phyloP scores from a whole-genome alignment of 1,140 invertebrate genomes.

The Pomacea maculata region DNA sequence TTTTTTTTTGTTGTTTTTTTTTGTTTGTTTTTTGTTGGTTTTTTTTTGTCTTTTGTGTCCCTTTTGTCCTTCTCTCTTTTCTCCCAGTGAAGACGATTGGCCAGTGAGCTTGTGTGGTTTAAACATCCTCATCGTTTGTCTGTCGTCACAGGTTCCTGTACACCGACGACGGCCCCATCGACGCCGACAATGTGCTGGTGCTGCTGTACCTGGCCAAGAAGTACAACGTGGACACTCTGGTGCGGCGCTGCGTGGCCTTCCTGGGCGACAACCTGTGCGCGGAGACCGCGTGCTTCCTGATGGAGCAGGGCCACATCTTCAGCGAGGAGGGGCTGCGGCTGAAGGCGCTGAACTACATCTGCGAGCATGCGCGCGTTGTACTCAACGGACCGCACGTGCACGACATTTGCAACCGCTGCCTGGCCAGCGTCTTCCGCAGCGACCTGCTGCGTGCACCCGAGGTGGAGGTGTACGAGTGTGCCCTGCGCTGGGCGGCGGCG shows the following conservation, averaged over 20 bases:
- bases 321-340: slow-evolving; percentile 33
- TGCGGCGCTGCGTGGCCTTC: slow-evolving; percentile 83
- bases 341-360: slow-evolving; percentile 36
- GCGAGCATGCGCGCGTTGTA: slow-evolving; percentile 32
- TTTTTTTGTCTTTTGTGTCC: background rate
- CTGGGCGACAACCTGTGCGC: slow-evolving; percentile 78
- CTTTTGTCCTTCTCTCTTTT: background rate
- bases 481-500: slow-evolving; percentile 37
- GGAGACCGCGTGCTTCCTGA: slow-evolving; percentile 75
- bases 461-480: slow-evolving; percentile 33
- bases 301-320: slow-evolving; percentile 42
- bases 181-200: slow-evolving; percentile 83
- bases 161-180: slow-evolving; percentile 64
- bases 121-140: background rate
- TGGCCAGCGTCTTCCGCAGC: slow-evolving; percentile 30
- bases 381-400: slow-evolving; percentile 32
- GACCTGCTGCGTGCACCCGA: slow-evolving; percentile 29
- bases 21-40: background rate
- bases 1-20: no score
- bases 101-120: no score
- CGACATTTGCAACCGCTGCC: slow-evolving; percentile 32
- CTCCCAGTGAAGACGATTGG: no score
- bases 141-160: slow-evolving; percentile 41
- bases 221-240: slow-evolving; percentile 80
- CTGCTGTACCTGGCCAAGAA: slow-evolving; percentile 86